Evolutionary conservation across 2,113 vertebrate genomes (phyloP).

Genomic region (Xenopus laevis): DNA sequence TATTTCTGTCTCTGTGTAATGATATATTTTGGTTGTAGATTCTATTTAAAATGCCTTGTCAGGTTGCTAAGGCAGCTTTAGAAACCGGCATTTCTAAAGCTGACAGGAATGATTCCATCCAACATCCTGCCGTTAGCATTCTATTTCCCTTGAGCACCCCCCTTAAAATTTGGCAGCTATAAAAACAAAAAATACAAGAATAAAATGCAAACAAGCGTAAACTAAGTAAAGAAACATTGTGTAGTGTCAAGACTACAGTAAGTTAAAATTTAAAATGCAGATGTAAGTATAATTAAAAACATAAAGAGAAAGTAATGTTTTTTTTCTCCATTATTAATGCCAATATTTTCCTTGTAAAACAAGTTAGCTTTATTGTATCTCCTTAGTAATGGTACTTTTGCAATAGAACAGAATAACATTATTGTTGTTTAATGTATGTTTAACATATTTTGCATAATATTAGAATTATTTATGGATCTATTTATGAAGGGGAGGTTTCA

Average conservation of each 20-base stretch:
- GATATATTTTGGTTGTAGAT: conserved; percentile 39
- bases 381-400: no score
- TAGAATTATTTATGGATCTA: no score
- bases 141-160: conserved; percentile 38
- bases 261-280: neutral
- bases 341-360: no score
- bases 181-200: conserved; percentile 14
- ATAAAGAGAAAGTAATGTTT: neutral
- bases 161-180: conserved; percentile 39
- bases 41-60: conserved; percentile 41
- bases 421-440: no score
- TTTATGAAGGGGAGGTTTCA: no score
- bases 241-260: conserved; percentile 11
- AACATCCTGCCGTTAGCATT: conserved; percentile 40
- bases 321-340: no score
- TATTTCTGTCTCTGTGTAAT: conserved; percentile 36
- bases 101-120: conserved; percentile 45
- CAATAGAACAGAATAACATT: no score
- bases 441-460: no score
- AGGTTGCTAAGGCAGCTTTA: conserved; percentile 44
- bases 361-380: no score
- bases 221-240: conserved; percentile 14
- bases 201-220: conserved; percentile 21
- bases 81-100: conserved; percentile 40
- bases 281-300: neutral